phyloP scores from a whole-genome alignment of 2,888 invertebrate species.

The Lordiphosa fenestrarum region DNA sequence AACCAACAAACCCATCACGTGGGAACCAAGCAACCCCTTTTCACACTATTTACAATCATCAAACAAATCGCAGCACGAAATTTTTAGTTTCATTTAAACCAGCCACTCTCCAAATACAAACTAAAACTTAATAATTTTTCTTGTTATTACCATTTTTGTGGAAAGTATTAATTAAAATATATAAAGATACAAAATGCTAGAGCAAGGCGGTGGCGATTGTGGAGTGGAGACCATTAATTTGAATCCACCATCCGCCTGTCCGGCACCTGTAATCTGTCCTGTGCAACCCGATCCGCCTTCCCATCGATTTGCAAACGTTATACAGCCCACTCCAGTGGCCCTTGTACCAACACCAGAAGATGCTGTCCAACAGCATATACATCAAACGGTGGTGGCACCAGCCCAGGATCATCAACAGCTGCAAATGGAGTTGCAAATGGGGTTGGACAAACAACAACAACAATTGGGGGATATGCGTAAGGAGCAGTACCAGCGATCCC shows the following conservation, averaged over 20 bases:
- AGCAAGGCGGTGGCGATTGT: constrained; percentile 32
- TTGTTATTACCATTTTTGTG: constrained; percentile 1
- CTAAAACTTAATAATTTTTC: neutral
- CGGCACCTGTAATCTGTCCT: constrained; percentile 56
- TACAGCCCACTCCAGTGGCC: constrained; percentile 26
- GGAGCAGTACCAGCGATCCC: constrained; percentile 34
- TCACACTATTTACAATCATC: constrained; percentile 22
- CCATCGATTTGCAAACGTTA: constrained; percentile 30
- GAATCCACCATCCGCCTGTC: constrained; percentile 45
- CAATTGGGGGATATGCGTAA: constrained; percentile 48
- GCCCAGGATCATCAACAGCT: constrained; percentile 43
- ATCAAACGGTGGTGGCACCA: constrained; percentile 27
- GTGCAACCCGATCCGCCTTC: constrained; percentile 44
- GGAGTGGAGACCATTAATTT: constrained; percentile 36
- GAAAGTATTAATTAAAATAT: neutral
- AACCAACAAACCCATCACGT: neutral
- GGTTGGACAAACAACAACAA: constrained; percentile 52
- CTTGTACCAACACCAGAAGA: constrained; percentile 42
- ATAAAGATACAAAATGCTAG: neutral
- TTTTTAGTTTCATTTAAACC: constrained; percentile 12
- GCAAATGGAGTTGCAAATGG: constrained; percentile 42
- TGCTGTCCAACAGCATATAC: constrained; percentile 32
- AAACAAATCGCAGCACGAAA: constrained; percentile 24
- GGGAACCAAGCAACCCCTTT: constrained; percentile 28
- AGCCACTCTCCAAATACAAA: neutral